A percentile compares a stretch with the other conserved stretches of the same genome.
phyloP scores from a whole-genome alignment of 2,888 invertebrate genomes.

The Tenodera sinensis region DNA sequence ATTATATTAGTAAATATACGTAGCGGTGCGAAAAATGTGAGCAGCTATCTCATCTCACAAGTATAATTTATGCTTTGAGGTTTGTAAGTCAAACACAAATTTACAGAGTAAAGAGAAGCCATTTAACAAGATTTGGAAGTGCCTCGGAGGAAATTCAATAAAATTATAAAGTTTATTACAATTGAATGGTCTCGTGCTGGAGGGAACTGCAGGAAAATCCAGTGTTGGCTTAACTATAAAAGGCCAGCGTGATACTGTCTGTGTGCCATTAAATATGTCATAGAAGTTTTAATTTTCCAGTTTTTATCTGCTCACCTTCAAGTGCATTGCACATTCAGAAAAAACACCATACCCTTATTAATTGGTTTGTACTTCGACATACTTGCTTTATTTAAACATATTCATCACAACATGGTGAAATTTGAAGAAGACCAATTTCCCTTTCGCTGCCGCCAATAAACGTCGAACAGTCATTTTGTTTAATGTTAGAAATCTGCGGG shows the following conservation, averaged over 20 bases:
- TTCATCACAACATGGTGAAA: too few relatives aligned
- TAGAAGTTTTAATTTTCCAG: too few relatives aligned
- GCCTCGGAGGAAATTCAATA: not conserved
- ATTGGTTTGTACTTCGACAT: too few relatives aligned
- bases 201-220: not conserved
- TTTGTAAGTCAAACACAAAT: not conserved
- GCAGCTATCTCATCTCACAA: not conserved
- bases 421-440: too few relatives aligned
- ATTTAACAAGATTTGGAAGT: not conserved
- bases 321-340: too few relatives aligned
- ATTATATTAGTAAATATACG: not conserved
- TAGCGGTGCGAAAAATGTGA: not conserved
- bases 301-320: too few relatives aligned
- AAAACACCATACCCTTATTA: too few relatives aligned
- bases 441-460: too few relatives aligned
- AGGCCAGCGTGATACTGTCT: not conserved
- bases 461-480: too few relatives aligned
- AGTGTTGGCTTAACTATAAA: not conserved
- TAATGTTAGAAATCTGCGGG: too few relatives aligned
- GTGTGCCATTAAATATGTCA: not conserved
- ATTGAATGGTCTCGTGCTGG: not conserved
- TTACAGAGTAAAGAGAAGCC: not conserved
- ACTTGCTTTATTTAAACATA: too few relatives aligned
- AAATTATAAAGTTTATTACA: not conserved
- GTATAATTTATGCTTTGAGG: not conserved